Evolutionary conservation across 2,888 invertebrate genomes (phyloP).

Genomic region (Cactoblastis cactorum): DNA sequence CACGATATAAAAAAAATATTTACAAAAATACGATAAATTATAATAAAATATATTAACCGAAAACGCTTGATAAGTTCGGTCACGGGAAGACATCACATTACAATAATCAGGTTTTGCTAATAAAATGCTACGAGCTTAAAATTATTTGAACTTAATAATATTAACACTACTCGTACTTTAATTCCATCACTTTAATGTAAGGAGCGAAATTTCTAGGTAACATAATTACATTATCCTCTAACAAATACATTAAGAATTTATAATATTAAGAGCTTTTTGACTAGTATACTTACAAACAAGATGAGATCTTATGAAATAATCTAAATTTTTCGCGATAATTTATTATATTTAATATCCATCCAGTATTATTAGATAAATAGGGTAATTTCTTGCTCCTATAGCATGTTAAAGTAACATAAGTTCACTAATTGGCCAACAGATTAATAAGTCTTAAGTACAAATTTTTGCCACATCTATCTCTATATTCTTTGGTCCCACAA

Average conservation of each 20-base stretch:
- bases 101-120: conserved; percentile 20
- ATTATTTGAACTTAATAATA: conserved; percentile 42
- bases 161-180: conserved; percentile 38
- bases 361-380: conserved; percentile 77
- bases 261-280: conserved; percentile 75
- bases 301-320: conserved; percentile 73
- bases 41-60: not conserved
- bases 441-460: conserved; percentile 37
- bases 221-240: conserved; percentile 59
- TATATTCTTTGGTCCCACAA: conserved; percentile 36
- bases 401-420: conserved; percentile 53
- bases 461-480: conserved; percentile 23
- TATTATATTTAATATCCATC: conserved; percentile 74
- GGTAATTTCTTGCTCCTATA: conserved; percentile 66
- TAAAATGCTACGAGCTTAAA: conserved; percentile 54
- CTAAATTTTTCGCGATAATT: conserved; percentile 71
- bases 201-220: conserved; percentile 48
- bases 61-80: not conserved
- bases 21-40: not conserved
- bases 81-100: not conserved
- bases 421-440: conserved; percentile 54
- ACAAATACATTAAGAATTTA: conserved; percentile 57
- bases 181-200: conserved; percentile 52
- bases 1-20: not conserved
- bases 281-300: conserved; percentile 70